Evolutionary conservation across 2,113 vertebrate genomes (phyloP).

Genomic region (Ceuthmochares aereus): DNA sequence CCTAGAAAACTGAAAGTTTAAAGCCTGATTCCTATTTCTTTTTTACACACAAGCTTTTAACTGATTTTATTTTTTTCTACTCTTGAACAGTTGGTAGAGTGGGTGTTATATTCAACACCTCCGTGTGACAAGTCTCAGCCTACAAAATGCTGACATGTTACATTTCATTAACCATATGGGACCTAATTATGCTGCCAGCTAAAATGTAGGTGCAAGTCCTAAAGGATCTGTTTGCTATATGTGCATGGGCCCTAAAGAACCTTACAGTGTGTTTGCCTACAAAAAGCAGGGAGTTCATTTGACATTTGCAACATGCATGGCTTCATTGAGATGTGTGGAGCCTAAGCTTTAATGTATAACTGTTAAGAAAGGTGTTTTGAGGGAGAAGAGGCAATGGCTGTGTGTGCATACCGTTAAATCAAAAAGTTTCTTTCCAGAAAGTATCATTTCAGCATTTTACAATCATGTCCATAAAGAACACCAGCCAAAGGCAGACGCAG

Average conservation of each 20-base stretch:
- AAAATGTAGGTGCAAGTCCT: constrained; percentile 34
- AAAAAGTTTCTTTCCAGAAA: neutral
- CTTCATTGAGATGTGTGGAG: fast-evolving
- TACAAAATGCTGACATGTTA: constrained; percentile 61
- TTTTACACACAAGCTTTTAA: neutral
- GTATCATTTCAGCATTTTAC: neutral
- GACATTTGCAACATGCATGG: neutral
- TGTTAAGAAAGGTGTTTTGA: neutral
- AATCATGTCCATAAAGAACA: neutral
- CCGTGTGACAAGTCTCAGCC: constrained; percentile 64
- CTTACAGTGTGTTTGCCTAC: neutral
- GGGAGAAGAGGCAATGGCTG: neutral
- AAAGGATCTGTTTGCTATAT: neutral
- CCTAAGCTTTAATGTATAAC: neutral
- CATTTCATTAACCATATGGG: constrained; percentile 69
- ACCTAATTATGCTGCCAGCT: constrained; percentile 45
- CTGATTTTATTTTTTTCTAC: neutral
- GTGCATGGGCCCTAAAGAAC: neutral
- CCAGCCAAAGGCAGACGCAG: neutral
- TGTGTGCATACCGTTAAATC: fast-evolving
- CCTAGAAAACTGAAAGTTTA: neutral
- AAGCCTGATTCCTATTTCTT: neutral
- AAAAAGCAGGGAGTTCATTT: neutral
- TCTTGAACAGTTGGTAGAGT: constrained; percentile 69
- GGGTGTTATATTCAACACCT: constrained; percentile 66